Base-by-base conservation (phyloP, 2,113 vertebrate genomes). In the Anseranas semipalmata region DNA sequence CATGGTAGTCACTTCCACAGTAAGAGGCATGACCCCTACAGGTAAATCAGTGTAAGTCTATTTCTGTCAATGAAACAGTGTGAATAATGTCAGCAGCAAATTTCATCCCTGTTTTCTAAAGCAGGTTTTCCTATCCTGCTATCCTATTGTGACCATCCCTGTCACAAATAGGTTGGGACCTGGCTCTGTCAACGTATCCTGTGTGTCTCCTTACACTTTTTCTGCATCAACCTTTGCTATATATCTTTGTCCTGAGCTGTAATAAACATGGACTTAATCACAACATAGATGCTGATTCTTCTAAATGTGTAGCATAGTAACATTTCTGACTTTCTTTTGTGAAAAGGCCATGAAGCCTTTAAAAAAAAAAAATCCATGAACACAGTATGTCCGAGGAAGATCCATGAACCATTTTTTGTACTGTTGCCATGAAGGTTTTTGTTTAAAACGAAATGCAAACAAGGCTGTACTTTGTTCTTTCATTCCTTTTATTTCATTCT, bases 361-460 rank as follows among this genome's bases (percentile, higher is more conserved):
- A 7, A 55, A 75, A 71, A 41, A 7, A 55, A 75, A 71, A 41
- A 33, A 53, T 70, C 24, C 10, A 10, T 17, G 15, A 27, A 14
- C 8, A 13, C 8, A 21, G 0, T 8, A 24, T 56, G 8, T 35
- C 55, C 67, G 17, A 52, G 17, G 9, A 75, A 90, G 25, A 67
- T 37, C 9, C 0, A 0, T 32, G 14, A 12, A 25, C 8, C 6
- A 14, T 18, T 3, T 59, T 81, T 81, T 55, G 12, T 19, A 41
- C 15, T 33, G 10, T 20, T 89, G 21, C 17, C 19, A 50, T 6
- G 32, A 35, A 11, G 5, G 3, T 41, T 84, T 74, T 67, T 1
- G 35, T 68, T 87, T 65, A 33, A 7, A 66, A 56, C 17, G 43
- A 46, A n/a, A 21, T 65, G 37, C 6, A 25, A 45, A 30, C 9